phyloP scores from a whole-genome alignment of 2,888 invertebrate genomes.

The Athalia rosae region DNA sequence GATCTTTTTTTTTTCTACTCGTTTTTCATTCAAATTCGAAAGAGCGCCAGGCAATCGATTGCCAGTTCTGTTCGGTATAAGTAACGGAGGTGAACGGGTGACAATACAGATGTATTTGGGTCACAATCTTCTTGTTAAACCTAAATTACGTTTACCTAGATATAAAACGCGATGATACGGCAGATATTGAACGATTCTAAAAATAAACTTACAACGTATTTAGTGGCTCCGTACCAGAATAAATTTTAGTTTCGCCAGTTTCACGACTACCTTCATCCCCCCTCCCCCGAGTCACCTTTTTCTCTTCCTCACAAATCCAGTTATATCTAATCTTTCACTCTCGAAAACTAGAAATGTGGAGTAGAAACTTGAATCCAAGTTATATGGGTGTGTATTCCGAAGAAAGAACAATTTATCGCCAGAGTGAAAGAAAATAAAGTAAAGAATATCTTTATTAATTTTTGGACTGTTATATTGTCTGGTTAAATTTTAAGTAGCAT shows the following conservation, averaged over 20 bases:
- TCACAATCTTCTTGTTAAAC: conserved; percentile 41
- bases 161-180: conserved; percentile 38
- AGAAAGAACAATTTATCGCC: not conserved
- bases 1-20: too few relatives aligned
- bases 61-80: not conserved
- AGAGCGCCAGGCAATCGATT: not conserved
- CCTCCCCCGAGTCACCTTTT: conserved; percentile 34
- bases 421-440: conserved; percentile 9
- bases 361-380: not conserved
- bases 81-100: not conserved
- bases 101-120: conserved; percentile 40
- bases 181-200: conserved; percentile 43
- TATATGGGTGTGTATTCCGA: not conserved
- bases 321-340: not conserved
- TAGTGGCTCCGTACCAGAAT: conserved; percentile 39
- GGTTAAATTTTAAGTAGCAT: conserved; percentile 1
- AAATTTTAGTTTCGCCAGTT: conserved; percentile 39
- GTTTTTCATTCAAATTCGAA: too few relatives aligned
- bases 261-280: not conserved
- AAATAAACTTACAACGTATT: conserved; percentile 35
- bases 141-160: conserved; percentile 41
- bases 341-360: not conserved
- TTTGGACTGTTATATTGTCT: conserved; percentile 6
- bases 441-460: conserved; percentile 10
- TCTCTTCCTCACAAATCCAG: conserved; percentile 35